phyloP scores from a whole-genome alignment of 2,113 vertebrate genomes.

The Pica pica region DNA sequence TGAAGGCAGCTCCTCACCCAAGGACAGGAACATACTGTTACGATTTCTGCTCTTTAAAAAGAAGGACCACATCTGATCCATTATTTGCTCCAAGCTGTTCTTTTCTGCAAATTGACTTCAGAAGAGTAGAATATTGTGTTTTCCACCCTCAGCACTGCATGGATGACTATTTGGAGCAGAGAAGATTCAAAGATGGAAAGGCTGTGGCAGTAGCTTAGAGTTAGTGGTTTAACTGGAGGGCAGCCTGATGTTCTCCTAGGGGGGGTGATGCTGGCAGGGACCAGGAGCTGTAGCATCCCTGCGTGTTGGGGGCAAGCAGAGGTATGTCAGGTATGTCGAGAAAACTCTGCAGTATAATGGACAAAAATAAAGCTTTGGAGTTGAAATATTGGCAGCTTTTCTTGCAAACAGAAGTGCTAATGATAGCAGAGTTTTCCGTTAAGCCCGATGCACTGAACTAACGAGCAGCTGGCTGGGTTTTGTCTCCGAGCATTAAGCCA shows the following conservation, averaged over 20 bases:
- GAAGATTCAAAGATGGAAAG: background rate
- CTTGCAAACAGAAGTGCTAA: conserved; percentile 19
- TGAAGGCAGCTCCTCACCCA: background rate
- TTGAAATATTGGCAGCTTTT: background rate
- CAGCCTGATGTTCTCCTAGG: background rate
- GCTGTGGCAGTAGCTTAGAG: background rate
- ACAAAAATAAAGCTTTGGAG: background rate
- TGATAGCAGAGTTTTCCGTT: conserved; percentile 22
- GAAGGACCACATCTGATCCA: fast-evolving
- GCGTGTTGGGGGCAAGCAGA: background rate
- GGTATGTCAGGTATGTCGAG: background rate
- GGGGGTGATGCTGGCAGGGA: background rate
- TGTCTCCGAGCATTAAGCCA: conserved; percentile 13
- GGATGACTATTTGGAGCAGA: background rate
- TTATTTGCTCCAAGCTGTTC: background rate
- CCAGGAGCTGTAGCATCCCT: background rate
- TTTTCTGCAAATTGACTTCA: background rate
- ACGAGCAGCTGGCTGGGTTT: conserved; percentile 45
- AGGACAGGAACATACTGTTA: background rate
- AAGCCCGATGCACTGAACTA: background rate
- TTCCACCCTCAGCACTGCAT: background rate
- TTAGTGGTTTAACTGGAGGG: conserved; percentile 3
- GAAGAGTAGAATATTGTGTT: background rate
- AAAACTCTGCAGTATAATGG: background rate
- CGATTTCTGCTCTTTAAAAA: background rate